Evolutionary conservation across 1,140 invertebrate genomes (phyloP).

Genomic region (Monochamus saltuarius): DNA sequence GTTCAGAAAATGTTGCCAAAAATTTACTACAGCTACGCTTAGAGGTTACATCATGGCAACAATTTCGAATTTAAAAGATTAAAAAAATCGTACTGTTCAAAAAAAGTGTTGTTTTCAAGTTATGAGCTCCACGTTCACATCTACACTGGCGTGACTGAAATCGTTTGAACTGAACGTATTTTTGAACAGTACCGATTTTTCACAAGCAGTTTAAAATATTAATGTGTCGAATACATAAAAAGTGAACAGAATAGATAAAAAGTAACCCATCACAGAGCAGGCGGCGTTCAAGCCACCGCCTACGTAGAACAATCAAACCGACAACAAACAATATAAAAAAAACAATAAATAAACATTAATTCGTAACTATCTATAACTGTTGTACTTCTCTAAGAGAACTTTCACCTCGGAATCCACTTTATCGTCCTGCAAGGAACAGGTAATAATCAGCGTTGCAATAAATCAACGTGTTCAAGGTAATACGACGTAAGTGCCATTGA

Average conservation of each 20-base stretch:
- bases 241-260: background rate
- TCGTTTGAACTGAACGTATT: background rate
- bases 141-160: constrained; percentile 1
- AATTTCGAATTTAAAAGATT: too few relatives aligned
- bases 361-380: constrained; percentile 30
- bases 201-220: background rate
- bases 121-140: too few relatives aligned
- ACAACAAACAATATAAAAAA: background rate
- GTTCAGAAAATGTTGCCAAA: too few relatives aligned
- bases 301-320: background rate
- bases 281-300: background rate
- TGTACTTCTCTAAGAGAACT: constrained; percentile 32
- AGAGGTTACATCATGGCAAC: too few relatives aligned
- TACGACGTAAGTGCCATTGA: too few relatives aligned
- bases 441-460: background rate
- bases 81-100: too few relatives aligned
- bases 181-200: too few relatives aligned
- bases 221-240: background rate
- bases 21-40: too few relatives aligned
- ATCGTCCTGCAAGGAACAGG: constrained; percentile 33
- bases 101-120: too few relatives aligned
- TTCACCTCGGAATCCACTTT: constrained; percentile 34
- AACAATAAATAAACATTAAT: background rate
- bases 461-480: too few relatives aligned
- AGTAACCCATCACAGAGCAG: too few relatives aligned